Evolutionary conservation across 2,113 vertebrate genomes (phyloP).

Genomic region (Todiramphus chloris): DNA sequence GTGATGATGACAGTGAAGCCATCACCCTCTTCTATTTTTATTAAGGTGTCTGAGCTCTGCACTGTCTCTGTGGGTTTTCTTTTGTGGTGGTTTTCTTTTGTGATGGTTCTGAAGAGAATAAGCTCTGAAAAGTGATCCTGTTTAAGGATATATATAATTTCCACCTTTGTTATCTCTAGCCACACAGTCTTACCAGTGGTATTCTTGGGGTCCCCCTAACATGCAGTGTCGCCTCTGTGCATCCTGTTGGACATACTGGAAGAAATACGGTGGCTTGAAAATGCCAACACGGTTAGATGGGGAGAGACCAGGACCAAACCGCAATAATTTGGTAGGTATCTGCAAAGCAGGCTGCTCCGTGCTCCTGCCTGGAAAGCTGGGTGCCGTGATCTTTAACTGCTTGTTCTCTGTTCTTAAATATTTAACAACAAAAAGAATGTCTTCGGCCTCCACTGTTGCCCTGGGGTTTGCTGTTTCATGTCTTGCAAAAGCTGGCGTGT

Average conservation of each 20-base stretch:
- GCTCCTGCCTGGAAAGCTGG: background rate
- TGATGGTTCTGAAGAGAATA: constrained; percentile 37
- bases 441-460: background rate
- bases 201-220: constrained; percentile 98
- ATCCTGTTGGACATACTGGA: constrained; percentile 99
- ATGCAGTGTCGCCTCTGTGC: constrained; percentile 99
- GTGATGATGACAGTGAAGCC: background rate
- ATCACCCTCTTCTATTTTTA: background rate
- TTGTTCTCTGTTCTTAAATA: background rate
- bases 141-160: constrained; percentile 77
- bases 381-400: background rate
- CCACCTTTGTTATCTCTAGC: constrained; percentile 83
- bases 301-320: constrained; percentile 94
- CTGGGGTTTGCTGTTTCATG: background rate
- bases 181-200: constrained; percentile 98
- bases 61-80: background rate
- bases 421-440: background rate
- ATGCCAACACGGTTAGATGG: constrained; percentile 97
- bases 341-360: background rate
- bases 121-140: constrained; percentile 64
- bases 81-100: constrained; percentile 23
- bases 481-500: background rate
- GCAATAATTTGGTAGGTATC: constrained; percentile 87
- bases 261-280: constrained; percentile 99
- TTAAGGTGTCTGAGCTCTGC: background rate